Base-by-base conservation (phyloP, 1,140 invertebrate genomes). In the Papilio xuthus region DNA sequence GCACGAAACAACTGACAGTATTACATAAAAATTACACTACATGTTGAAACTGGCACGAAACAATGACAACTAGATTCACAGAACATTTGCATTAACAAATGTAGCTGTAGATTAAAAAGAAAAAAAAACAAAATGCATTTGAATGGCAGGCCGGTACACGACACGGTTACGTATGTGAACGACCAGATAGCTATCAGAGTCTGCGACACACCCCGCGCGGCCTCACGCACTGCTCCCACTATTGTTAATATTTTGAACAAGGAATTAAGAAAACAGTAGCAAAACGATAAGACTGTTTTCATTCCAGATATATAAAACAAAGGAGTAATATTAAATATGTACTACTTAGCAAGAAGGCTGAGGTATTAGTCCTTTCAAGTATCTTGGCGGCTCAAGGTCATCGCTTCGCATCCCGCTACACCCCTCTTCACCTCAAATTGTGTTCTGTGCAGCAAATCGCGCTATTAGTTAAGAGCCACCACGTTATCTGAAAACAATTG, bases 161-260 rank as follows among this genome's bases (percentile, higher is more conserved):
- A 78, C 20, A 50, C 28, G 42, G 28, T 74, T 74, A 44, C 26
- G 76, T 80, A 56, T 77, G 78, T 72, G 78, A 81, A 78, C 67
- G 44, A 18, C 9, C n/a, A 67, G 80, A 74, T 74, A 56, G 60
- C 32, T 53, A 80, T 78, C 74, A 78, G 56, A 20, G 74, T 74
- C 41, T n/a, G 44, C 71, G 72, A 60, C 76, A 84, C 78, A 80
- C 83, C 85, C 78, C 60, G 20, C 70, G 78, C 81, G 75, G 78
- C 82, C 83, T 81, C 85, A 87, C 88, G 88, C 84, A 86, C 82
- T 80, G 83, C 83, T 88, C 88, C 81, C 88, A 89, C 84, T 67
- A 89, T 88, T 90, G 85, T 89, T 82, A 47, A 18, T 47, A 10
- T 47, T n/a, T 28, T 50, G 2, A 42, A 74, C 60, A 71, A 13